Evolutionary conservation across 2,113 vertebrate species (phyloP).

Genomic region (Oreotrochilus melanogaster): DNA sequence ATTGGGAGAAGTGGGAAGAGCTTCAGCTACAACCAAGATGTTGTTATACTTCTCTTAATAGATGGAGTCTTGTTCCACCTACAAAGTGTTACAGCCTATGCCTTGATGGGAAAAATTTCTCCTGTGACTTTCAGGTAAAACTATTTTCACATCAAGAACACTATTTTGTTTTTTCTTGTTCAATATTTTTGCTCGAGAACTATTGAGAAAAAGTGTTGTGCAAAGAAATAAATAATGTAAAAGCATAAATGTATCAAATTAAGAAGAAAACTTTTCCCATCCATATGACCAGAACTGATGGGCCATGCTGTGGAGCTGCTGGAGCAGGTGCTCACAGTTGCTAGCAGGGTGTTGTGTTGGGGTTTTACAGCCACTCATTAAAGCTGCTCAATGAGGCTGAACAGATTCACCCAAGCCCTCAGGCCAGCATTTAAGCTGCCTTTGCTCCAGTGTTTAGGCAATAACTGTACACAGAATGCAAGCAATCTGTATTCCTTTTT

Average conservation of each 20-base stretch:
- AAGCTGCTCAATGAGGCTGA: too few species aligned
- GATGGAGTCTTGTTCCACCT: conserved; percentile 93
- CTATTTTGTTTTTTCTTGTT: not conserved
- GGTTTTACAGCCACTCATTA: not conserved
- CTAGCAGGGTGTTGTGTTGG: not conserved
- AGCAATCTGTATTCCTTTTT: not conserved
- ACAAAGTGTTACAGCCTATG: conserved; percentile 95
- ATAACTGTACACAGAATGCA: not conserved
- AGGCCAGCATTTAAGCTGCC: too few species aligned
- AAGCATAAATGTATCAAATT: not conserved
- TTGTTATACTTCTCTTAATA: conserved; percentile 86
- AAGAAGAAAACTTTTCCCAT: not conserved
- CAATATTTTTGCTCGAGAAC: not conserved
- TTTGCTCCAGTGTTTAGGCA: too few species aligned
- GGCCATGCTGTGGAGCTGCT: not conserved
- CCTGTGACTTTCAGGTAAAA: conserved; percentile 96
- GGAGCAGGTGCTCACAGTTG: not conserved
- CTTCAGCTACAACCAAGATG: conserved; percentile 87
- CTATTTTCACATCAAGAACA: not conserved
- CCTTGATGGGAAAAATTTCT: conserved; percentile 94
- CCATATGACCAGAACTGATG: too few species aligned
- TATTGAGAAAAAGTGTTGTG: not conserved
- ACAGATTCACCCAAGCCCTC: too few species aligned
- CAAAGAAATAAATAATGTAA: not conserved
- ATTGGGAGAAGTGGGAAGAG: conserved; percentile 82